Percentiles rank a stretch among this genome's conserved stretches.
Conservation (phyloP, 2,888 invertebrate genomes). For the Palloptera scutellata region DNA sequence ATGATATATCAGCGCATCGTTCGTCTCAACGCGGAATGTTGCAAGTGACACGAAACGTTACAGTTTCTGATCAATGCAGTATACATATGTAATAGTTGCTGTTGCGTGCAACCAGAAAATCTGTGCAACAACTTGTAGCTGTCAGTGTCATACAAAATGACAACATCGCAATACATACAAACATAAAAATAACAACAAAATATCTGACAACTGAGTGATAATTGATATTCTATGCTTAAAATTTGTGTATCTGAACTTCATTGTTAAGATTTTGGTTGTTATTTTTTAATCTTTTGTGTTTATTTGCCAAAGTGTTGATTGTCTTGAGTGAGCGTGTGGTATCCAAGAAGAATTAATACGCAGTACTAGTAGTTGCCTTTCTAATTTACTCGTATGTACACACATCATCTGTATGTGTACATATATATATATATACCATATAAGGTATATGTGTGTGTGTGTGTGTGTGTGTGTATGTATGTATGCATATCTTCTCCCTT, state of each 20-base stretch:
- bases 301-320: constrained; percentile 27
- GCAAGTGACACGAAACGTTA: too few relatives aligned
- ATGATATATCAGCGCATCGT: not conserved
- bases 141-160: constrained; percentile 8
- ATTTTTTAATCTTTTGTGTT: constrained; percentile 7
- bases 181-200: too few relatives aligned
- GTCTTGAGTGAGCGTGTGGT: constrained; percentile 4
- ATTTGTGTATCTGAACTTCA: too few relatives aligned
- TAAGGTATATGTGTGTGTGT: too few relatives aligned
- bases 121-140: constrained; percentile 11
- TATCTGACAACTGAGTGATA: constrained; percentile 3
- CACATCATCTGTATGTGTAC: not conserved
- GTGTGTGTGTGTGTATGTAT: too few relatives aligned
- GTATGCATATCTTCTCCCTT: not conserved
- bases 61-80: too few relatives aligned
- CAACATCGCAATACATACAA: too few relatives aligned
- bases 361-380: too few relatives aligned
- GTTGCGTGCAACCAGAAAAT: not conserved
- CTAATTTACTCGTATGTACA: too few relatives aligned
- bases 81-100: not conserved
- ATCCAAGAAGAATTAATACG: too few relatives aligned
- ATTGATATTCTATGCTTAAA: constrained; percentile 13
- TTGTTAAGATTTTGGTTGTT: not conserved
- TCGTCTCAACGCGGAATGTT: not conserved
- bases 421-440: too few relatives aligned